Evolutionary conservation across 1,140 invertebrate genomes (phyloP), one percentile per base, ranked within the genome.

Genomic region (Pristionchus pacificus): DNA sequence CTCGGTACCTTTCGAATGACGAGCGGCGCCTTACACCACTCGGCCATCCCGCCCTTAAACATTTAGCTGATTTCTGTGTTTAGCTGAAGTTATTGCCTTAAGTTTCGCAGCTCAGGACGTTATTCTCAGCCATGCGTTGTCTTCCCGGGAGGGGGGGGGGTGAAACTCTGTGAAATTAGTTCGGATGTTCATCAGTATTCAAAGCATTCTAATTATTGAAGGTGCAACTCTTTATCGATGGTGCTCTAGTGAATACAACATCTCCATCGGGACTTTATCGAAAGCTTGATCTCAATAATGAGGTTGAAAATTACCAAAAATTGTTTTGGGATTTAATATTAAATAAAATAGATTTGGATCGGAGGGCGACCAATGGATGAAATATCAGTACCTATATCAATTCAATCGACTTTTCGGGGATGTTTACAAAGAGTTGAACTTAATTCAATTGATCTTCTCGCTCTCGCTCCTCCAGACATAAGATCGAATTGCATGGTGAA

Each of bases 361-460:
- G 82, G 81, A 13, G 80, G 80, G 6, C 55, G 79, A 33, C 78
- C 80, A 3, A 68, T 74, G 29, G 80, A 80, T 68, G 79, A 82
- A 49, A 77, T 83, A 49, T 78, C 75, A 19, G 60, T 69, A 19
- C 78, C 77, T 1, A 83, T 82, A 38, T 70, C 84, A 64, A 76
- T 68, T 27, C 2, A 65, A 49, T 38, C 29, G 1, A 14, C 1
- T 14, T 15, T 73, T 31, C 66, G 74, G 61, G 80, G 80, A 3
- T 82, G 80, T 65, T 66, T 82, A 25, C 74, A 83, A 0, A 55
- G 78, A 57, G 58, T 83, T 1, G 68, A 72, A 32, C 68, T 82
- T n/a, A 82, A 82, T 60, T 76, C 74, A 57, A 65, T 83, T 32
- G 77, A 82, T 59, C 69, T 82, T 49, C 73, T 82, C 28, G 55